Evolutionary conservation across 1,140 invertebrate genomes (phyloP).

Genomic region (Aphidius ervi): DNA sequence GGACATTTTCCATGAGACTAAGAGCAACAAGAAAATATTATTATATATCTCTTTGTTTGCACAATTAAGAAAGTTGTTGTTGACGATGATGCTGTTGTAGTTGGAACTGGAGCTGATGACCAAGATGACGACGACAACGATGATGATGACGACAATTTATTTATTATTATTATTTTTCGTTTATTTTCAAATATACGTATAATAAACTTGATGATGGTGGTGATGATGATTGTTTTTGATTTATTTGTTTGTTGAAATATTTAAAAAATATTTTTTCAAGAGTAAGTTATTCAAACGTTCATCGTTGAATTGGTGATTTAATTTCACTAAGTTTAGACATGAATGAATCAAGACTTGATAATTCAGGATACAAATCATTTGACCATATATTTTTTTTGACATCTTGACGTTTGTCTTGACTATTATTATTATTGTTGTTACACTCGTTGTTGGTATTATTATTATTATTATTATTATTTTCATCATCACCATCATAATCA

Average conservation of each 20-base stretch:
- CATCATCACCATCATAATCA: too few relatives aligned
- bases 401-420: too few relatives aligned
- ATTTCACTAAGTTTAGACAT: constrained; percentile 38
- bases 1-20: background rate
- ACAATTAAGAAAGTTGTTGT: background rate
- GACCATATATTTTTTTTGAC: constrained; percentile 24
- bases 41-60: background rate
- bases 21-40: too few relatives aligned
- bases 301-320: constrained; percentile 37
- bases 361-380: constrained; percentile 32
- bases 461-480: background rate
- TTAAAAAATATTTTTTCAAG: too few relatives aligned
- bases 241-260: too few relatives aligned
- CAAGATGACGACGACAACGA: too few relatives aligned
- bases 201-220: too few relatives aligned
- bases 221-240: too few relatives aligned
- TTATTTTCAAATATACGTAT: too few relatives aligned
- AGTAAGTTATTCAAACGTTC: constrained; percentile 19
- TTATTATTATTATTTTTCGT: background rate
- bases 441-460: background rate
- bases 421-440: constrained; percentile 9
- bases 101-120: too few relatives aligned
- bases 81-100: too few relatives aligned
- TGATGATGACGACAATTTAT: too few relatives aligned
- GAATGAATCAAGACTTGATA: constrained; percentile 40